Conservation (phyloP, 2,113 vertebrate genomes). For the Otus sunia region DNA sequence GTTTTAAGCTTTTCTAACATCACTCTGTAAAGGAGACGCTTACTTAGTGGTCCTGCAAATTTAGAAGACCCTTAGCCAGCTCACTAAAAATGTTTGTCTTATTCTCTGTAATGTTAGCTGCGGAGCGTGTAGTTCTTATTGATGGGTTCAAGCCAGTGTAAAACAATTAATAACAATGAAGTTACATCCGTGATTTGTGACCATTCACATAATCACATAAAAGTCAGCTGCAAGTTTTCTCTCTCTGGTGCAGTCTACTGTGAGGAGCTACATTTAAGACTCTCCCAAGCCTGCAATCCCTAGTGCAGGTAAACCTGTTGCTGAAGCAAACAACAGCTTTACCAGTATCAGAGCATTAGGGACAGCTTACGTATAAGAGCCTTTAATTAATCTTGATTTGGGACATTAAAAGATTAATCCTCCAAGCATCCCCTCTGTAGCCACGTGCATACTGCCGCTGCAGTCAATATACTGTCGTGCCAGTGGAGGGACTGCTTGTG, state of each 20-base stretch:
- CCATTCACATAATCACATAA: neutral
- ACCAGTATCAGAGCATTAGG: neutral
- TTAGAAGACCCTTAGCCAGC: neutral
- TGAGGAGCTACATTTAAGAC: neutral
- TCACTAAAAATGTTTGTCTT: neutral
- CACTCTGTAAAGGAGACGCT: neutral
- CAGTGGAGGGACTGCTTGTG: rapidly evolving
- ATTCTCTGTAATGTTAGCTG: neutral
- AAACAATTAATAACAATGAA: neutral
- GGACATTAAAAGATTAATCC: neutral
- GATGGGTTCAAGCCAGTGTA: neutral
- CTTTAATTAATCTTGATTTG: neutral
- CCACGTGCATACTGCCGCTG: rapidly evolving
- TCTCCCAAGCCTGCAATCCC: neutral
- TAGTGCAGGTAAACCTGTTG: neutral
- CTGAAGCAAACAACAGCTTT: neutral
- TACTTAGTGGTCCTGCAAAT: neutral
- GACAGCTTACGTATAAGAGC: neutral
- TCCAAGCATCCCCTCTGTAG: neutral
- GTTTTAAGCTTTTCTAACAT: conserved; percentile 4
- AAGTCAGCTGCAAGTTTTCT: neutral
- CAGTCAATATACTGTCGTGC: neutral
- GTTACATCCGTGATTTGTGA: neutral
- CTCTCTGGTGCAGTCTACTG: neutral
- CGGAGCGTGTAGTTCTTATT: neutral